Base-by-base conservation (phyloP, 2,888 invertebrate genomes). In the Amaurobius ferox region DNA sequence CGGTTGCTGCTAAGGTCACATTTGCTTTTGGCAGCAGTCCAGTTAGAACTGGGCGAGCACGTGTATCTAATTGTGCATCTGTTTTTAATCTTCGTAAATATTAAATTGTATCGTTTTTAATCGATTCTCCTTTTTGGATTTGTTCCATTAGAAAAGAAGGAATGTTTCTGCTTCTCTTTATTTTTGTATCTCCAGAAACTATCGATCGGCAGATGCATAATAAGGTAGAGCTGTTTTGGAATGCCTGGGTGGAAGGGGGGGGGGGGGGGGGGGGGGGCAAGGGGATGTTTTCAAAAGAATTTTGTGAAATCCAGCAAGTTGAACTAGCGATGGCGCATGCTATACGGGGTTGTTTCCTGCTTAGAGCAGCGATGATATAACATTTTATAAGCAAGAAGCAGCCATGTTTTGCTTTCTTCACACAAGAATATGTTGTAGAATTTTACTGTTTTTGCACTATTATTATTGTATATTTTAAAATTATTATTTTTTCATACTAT, bases 131-230 rank as follows among this genome's bases (percentile, higher is more conserved):
- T 2, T 44, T n/a, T n/a, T n/a, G n/a, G n/a, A 35, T 35, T 44
- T 55, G 55, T 23, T 23, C 55, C 55, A 55, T 55, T 55, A 55
- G 23, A 55, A 55, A 55, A 55, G 55, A 16, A 23, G 55, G 55
- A 55, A 55, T 23, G 55, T 23, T 55, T 19, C 55, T 55, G 5
- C 1, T 23, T 55, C 55, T 55, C 23, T 23, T 11, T 23, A 55
- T 55, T 55, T 55, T 55, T 55, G 55, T 23, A 55, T 55, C 55
- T 55, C 1, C 23, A 55, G 55, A 5, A 55, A 55, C 55, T 19
- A 6, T 23, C 55, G 55, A 55, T 55, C 55, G 55, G 23, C 23
- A 23, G 19, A 3, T 55, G 55, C 19, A 55, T 55, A 55, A 55
- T 23, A n/a, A 55, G 55, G 55, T 55, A 55, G 23, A 19, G 55